These are phyloP conservation scores for Hemiprocne comata DNA, from an alignment of 2,113 vertebrate genomes.

Conservation along the genomic window DNA sequence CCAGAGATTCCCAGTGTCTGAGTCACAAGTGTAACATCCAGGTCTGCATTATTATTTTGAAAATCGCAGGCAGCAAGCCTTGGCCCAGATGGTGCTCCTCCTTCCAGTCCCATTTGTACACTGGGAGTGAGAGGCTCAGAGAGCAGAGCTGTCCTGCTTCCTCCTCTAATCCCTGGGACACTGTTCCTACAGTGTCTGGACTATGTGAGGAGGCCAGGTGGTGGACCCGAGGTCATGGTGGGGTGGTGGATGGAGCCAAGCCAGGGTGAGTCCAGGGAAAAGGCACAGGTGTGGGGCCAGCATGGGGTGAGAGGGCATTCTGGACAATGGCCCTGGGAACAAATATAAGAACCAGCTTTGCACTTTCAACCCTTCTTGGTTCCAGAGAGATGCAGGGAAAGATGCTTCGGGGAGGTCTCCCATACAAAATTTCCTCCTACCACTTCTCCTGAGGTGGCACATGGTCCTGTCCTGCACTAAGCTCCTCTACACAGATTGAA, in stretches of 20 bases:
- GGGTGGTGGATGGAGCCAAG: accelerated
- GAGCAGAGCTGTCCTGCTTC: not conserved
- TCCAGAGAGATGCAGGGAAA: not conserved
- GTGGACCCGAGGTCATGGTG: accelerated
- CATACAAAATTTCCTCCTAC: not conserved
- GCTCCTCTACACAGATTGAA: not conserved
- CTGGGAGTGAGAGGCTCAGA: not conserved
- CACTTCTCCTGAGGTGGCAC: not conserved
- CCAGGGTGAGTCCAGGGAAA: not conserved
- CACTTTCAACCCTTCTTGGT: not conserved
- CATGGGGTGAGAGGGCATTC: not conserved
- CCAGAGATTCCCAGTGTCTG: not conserved
- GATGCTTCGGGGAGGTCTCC: not conserved
- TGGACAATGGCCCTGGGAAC: not conserved
- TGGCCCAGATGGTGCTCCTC: not conserved
- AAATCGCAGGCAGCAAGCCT: not conserved
- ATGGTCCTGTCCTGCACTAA: not conserved
- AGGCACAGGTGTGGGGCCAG: not conserved
- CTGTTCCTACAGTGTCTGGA: not conserved
- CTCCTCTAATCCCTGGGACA: not conserved
- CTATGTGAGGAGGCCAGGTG: not conserved
- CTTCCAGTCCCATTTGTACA: not conserved
- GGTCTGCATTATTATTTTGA: not conserved
- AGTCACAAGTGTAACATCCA: not conserved
- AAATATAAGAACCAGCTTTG: not conserved